phyloP scores from a whole-genome alignment of 2,113 vertebrate species.

The Elachura formosa region DNA sequence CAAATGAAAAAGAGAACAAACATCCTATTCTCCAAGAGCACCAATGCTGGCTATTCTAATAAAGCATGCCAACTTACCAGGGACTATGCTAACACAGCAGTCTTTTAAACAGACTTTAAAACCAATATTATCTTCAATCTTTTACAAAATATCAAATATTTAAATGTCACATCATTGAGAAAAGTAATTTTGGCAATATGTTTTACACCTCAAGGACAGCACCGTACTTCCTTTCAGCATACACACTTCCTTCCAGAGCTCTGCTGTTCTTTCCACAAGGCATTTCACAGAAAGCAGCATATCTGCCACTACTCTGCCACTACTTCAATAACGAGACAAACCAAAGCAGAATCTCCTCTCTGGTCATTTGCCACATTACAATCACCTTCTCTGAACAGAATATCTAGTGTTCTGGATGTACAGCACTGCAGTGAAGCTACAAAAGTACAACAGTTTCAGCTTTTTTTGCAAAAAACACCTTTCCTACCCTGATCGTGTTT shows the following conservation, averaged over 20 bases:
- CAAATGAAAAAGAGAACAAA: not conserved
- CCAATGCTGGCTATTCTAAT: not conserved
- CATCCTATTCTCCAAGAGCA: not conserved
- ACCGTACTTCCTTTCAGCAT: not conserved
- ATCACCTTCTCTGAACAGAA: not conserved
- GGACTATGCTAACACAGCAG: not conserved
- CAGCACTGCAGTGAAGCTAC: not conserved
- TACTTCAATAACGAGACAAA: not conserved
- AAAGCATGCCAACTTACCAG: not conserved
- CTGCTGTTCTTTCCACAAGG: not conserved
- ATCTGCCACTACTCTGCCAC: not conserved
- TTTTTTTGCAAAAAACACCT: not conserved
- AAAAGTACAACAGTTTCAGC: not conserved
- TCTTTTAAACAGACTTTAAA: not conserved
- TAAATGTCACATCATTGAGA: not conserved
- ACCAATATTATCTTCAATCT: not conserved
- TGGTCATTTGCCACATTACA: not conserved
- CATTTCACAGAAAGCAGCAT: not conserved
- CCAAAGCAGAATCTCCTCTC: not conserved
- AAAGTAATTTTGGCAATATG: not conserved
- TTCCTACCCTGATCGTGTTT: not conserved
- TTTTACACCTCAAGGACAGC: not conserved
- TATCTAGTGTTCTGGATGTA: not conserved
- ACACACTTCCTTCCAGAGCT: not conserved
- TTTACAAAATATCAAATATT: not conserved